These are phyloP conservation scores for Ormyrus nitidulus DNA, from an alignment of 2,888 invertebrate species.

Conservation along the genomic window DNA sequence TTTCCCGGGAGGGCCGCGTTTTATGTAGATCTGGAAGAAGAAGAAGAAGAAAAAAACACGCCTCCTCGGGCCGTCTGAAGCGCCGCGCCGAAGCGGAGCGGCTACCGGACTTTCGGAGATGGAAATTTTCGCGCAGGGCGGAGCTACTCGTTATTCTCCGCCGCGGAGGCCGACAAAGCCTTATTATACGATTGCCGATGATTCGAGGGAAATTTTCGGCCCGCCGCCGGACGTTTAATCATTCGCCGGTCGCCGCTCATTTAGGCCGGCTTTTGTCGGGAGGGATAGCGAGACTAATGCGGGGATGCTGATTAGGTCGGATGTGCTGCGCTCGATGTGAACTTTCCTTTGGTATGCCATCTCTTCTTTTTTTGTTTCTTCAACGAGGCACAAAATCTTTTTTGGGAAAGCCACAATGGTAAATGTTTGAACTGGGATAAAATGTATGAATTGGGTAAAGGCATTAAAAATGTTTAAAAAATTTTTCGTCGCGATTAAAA, in stretches of 20 bases:
- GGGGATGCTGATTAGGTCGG: constrained; percentile 21
- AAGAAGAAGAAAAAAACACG: constrained; percentile 48
- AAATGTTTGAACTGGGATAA: background rate
- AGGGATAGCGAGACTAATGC: constrained; percentile 6
- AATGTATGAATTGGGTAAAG: background rate
- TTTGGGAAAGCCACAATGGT: background rate
- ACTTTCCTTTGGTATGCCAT: background rate
- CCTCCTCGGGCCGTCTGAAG: constrained; percentile 45
- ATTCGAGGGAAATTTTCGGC: constrained; percentile 38
- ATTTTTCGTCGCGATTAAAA: background rate
- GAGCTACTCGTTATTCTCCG: constrained; percentile 34
- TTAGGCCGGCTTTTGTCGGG: constrained; percentile 9
- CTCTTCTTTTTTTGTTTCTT: background rate
- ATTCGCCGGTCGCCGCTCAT: constrained; percentile 31
- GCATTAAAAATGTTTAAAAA: constrained; percentile 8
- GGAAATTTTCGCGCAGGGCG: constrained; percentile 49
- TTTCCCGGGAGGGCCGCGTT: constrained; percentile 60
- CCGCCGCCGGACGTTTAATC: background rate
- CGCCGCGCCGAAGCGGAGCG: constrained; percentile 1
- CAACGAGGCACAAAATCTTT: constrained; percentile 17
- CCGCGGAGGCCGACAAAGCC: constrained; percentile 17
- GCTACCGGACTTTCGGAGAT: constrained; percentile 45
- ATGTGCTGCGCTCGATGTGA: background rate
- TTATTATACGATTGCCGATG: constrained; percentile 36
- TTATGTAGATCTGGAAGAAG: constrained; percentile 64